Percentiles rank a stretch among this genome's conserved stretches.
phyloP scores from a whole-genome alignment of 1,140 invertebrate genomes.

The Procambarus clarkii region DNA sequence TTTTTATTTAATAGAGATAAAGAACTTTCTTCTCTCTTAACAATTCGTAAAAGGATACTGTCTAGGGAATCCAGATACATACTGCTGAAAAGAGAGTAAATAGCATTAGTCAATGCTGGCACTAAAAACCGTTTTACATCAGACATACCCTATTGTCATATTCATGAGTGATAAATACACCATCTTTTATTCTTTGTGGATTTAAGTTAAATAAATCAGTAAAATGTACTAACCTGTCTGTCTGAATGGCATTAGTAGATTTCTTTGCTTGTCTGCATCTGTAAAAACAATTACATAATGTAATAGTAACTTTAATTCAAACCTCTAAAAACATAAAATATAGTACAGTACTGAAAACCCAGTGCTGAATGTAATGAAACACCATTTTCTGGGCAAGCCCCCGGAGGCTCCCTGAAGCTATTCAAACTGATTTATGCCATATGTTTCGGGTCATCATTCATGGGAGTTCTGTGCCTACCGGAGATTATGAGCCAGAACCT shows the following conservation, averaged over 20 bases:
- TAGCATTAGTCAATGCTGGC: not conserved
- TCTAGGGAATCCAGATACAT: conserved; percentile 22
- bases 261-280: conserved; percentile 19
- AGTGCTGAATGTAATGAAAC: no score
- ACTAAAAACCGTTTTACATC: not conserved
- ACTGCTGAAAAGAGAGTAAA: conserved; percentile 44
- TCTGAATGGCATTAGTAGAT: conserved; percentile 14
- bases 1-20: no score
- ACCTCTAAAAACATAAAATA: no score
- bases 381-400: no score
- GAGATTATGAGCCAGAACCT: no score
- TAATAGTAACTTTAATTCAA: no score
- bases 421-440: no score
- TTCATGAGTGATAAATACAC: not conserved
- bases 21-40: not conserved
- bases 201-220: not conserved
- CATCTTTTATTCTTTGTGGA: not conserved
- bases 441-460: no score
- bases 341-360: no score
- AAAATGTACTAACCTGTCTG: not conserved
- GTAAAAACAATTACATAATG: not conserved
- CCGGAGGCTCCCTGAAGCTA: no score
- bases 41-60: conserved; percentile 26
- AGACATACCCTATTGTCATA: no score
- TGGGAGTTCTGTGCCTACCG: no score